Evolutionary conservation across 2,797 vertebrate species (phyloP), one percentile per base, ranked within the genome.

Genomic region (Hippoglossus hippoglossus): DNA sequence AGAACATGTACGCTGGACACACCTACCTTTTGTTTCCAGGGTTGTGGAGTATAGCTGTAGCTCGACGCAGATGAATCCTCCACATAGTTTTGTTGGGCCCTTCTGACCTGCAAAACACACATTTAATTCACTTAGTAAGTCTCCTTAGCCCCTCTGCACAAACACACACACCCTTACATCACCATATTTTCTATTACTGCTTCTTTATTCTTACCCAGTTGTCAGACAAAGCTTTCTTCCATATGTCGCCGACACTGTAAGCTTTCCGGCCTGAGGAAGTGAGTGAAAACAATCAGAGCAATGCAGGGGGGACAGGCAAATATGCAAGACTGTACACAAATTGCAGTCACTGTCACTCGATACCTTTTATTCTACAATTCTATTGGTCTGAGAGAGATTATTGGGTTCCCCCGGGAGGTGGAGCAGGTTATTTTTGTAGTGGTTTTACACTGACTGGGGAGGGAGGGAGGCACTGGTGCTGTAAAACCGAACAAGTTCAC

Each of bases 21-120:
- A 77, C 87, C 61, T 67, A 93, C 92, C 92, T 92, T 84, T 74
- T 85, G 80, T 83, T 88, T 92, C 92, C 91, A 94, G 18, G 67
- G 51, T 66, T 84, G 88, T 41, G 67, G 80, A 63, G 19, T 67
- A 68, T 71, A 80, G 61, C 34, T 85, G 36, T 71, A 71, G n/a
- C 56, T 79, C 89, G 83, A 87, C 26, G 36, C n/a, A 12, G 62
- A 55, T 44, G 70, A 67, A 34, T 88, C 70, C 44, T 84, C 71
- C 51, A 18, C 15, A 12, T 70, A 24, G 16, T 76, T 50, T 22
- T 4, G 15, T 6, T 57, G 36, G 55, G 75, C 62, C 31, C 2
- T 15, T 63, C 12, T 74, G 41, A 28, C 59, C 91, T 93, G 66
- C 8, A 81, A 77, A 85, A 79, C 34, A 66, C 10, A 39, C 50